Conservation (phyloP, 2,797 vertebrate species). For the Coregonus sp. region DNA sequence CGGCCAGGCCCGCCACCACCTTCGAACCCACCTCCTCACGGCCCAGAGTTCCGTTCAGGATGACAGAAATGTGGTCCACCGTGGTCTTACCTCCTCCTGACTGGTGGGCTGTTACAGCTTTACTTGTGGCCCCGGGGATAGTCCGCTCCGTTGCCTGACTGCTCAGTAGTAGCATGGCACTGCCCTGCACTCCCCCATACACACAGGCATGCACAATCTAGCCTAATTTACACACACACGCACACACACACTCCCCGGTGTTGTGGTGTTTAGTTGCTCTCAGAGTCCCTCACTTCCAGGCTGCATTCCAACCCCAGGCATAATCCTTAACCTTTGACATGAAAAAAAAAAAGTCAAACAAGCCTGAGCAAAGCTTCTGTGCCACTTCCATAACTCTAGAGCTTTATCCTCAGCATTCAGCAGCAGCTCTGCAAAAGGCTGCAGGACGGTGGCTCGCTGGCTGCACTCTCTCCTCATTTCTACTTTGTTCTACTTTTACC, state of each 20-base stretch:
- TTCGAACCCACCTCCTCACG: slow-evolving; percentile 51
- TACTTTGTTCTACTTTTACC: slow-evolving; percentile 29
- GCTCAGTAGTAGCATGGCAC: slow-evolving; percentile 73
- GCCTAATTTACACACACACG: slow-evolving; percentile 12
- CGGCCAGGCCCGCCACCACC: slow-evolving; percentile 56
- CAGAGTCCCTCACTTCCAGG: slow-evolving; percentile 68
- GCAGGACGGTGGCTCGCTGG: slow-evolving; percentile 22
- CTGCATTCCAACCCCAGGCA: slow-evolving; percentile 72
- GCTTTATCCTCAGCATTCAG: slow-evolving; percentile 47
- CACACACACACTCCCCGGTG: slow-evolving; percentile 32
- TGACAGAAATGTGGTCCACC: slow-evolving; percentile 56
- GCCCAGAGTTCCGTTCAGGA: slow-evolving; percentile 56
- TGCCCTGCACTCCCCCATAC: slow-evolving; percentile 23
- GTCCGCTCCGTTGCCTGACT: slow-evolving; percentile 58
- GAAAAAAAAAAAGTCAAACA: slow-evolving; percentile 66
- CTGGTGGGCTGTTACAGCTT: slow-evolving; percentile 38
- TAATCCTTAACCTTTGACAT: slow-evolving; percentile 80
- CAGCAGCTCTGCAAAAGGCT: slow-evolving; percentile 31
- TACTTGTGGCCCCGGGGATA: slow-evolving; percentile 52
- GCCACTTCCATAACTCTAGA: slow-evolving; percentile 61
- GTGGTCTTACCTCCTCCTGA: slow-evolving; percentile 44
- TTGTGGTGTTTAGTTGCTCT: slow-evolving; percentile 50
- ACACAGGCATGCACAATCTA: slow-evolving; percentile 25
- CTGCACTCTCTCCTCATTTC: slow-evolving; percentile 35
- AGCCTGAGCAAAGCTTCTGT: slow-evolving; percentile 64